Evolutionary conservation across 64 coral and sea anemone species (phyloP).

Genomic region (Stichodactyla mertensii): DNA sequence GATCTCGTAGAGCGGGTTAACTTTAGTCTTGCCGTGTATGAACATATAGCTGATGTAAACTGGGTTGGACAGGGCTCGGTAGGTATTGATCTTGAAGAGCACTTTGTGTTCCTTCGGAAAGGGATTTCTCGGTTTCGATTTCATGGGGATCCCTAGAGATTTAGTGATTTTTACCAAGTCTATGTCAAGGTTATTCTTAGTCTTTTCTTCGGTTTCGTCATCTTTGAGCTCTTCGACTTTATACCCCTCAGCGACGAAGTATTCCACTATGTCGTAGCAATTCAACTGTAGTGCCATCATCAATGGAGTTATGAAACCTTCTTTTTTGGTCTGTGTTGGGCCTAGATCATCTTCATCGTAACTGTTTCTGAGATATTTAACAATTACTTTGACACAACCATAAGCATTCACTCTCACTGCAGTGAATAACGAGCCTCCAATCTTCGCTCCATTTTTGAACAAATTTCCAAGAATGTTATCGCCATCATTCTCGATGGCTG

Average conservation of each 20-base stretch:
- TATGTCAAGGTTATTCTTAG: slow-evolving; percentile 20
- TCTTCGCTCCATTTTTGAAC: slow-evolving; percentile 28
- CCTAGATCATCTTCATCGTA: slow-evolving; percentile 21
- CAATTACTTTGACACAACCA: slow-evolving; percentile 45
- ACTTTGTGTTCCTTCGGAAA: slow-evolving; percentile 15
- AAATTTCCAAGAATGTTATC: slow-evolving; percentile 35
- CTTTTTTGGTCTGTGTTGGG: slow-evolving; percentile 28
- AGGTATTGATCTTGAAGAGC: slow-evolving; percentile 51
- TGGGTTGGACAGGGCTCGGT: slow-evolving; percentile 54
- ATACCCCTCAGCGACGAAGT: slow-evolving; percentile 33
- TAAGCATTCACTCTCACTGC: slow-evolving; percentile 56
- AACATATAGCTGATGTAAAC: slow-evolving; percentile 59
- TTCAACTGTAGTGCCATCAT: slow-evolving; percentile 46
- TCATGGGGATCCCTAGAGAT: not conserved
- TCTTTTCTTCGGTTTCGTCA: not conserved
- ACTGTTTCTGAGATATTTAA: not conserved
- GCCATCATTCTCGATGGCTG: slow-evolving; percentile 19
- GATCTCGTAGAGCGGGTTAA: slow-evolving; percentile 46
- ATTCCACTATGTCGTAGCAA: slow-evolving; percentile 54
- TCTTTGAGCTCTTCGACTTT: not conserved
- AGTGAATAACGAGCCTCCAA: slow-evolving; percentile 53
- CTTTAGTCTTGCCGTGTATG: slow-evolving; percentile 32
- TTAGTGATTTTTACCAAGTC: slow-evolving; percentile 21
- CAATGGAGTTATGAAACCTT: slow-evolving; percentile 47
- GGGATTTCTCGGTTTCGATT: not conserved